Conservation (phyloP, 2,797 vertebrate species). For the Lophius americanus region DNA sequence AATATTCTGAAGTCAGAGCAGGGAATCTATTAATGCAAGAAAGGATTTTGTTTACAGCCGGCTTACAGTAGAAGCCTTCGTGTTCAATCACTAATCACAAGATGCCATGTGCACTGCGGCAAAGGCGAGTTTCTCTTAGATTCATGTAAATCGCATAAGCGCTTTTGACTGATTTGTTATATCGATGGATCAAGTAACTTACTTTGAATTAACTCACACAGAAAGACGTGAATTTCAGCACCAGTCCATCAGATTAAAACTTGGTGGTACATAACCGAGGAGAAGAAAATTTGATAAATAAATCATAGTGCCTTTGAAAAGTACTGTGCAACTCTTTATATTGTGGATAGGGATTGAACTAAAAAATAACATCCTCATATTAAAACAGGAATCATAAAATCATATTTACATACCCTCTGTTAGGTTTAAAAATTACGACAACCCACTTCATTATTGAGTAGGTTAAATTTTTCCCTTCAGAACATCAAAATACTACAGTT, state of each 20-base stretch:
- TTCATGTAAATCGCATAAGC: not conserved
- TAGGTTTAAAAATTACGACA: too few species aligned
- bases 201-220: constrained; percentile 4
- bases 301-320: not conserved
- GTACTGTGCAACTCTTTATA: not conserved
- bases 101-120: constrained; percentile 58
- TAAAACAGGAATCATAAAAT: not conserved
- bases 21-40: constrained; percentile 37
- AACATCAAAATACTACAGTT: too few species aligned
- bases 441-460: too few species aligned
- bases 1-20: constrained; percentile 20
- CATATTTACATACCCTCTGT: too few species aligned
- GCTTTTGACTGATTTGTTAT: constrained; percentile 4
- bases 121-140: constrained; percentile 21
- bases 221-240: not conserved
- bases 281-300: not conserved
- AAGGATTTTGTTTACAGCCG: constrained; percentile 38
- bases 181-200: constrained; percentile 3
- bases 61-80: constrained; percentile 49
- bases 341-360: not conserved
- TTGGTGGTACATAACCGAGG: not conserved
- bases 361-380: not conserved
- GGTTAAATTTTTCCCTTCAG: too few species aligned
- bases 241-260: constrained; percentile 5
- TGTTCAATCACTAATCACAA: constrained; percentile 60